A percentile compares a stretch with the other conserved stretches of the same genome.
These are phyloP conservation scores for Triplophysa bombifrons DNA, from an alignment of 2,797 vertebrate species.

Conservation along the genomic window DNA sequence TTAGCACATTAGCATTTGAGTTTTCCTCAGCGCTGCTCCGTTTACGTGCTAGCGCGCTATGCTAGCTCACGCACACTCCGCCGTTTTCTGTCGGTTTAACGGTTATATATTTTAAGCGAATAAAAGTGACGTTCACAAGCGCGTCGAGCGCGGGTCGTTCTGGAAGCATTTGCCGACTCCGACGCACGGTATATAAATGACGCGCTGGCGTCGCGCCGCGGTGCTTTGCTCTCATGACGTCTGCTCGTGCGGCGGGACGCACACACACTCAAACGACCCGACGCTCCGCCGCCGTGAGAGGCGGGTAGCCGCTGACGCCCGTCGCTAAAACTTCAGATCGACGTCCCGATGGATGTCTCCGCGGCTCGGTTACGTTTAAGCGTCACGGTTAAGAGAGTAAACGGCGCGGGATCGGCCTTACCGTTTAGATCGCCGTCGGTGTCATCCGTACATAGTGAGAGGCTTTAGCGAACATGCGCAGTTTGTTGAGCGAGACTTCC, in stretches of 20 bases:
- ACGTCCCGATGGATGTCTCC: not conserved
- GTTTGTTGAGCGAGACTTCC: conserved; percentile 70
- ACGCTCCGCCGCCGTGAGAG: conserved; percentile 73
- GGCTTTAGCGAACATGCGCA: conserved; percentile 75
- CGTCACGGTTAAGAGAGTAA: not conserved
- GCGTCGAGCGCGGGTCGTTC: not conserved
- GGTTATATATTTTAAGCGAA: not conserved
- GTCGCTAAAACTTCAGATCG: not conserved
- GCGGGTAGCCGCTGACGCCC: conserved; percentile 58
- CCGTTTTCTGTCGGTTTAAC: not conserved
- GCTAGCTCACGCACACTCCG: conserved; percentile 12
- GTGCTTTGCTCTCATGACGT: conserved; percentile 74
- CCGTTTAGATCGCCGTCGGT: conserved; percentile 75
- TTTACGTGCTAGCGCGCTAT: conserved; percentile 25
- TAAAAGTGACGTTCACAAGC: conserved; percentile 3
- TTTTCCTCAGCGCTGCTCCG: not conserved
- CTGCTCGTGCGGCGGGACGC: conserved; percentile 82
- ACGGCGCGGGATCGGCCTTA: conserved; percentile 64
- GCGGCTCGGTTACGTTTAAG: not conserved
- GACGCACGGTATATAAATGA: conserved; percentile 31
- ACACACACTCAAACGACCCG: conserved; percentile 74
- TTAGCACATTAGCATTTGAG: conserved; percentile 26
- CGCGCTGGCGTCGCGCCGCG: conserved; percentile 46
- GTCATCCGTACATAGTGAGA: conserved; percentile 71
- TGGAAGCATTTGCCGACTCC: not conserved